Conservation (phyloP, 2,113 vertebrate species). For the Gobiocypris rarus region DNA sequence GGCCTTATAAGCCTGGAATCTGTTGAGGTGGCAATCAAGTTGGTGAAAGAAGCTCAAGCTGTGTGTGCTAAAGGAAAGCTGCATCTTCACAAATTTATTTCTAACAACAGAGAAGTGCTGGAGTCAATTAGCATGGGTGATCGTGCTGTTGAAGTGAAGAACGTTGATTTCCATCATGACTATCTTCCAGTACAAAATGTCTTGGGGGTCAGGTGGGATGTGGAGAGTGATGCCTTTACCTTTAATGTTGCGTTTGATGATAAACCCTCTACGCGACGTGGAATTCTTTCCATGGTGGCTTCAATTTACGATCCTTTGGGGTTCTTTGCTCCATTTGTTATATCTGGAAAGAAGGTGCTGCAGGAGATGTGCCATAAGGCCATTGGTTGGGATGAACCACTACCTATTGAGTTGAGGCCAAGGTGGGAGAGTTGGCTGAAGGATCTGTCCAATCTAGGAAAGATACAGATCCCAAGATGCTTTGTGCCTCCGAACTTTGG, state of each 20-base stretch:
- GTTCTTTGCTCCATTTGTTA: conserved; percentile 36
- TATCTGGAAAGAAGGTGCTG: conserved; percentile 1
- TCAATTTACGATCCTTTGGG: conserved; percentile 43
- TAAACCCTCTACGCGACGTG: conserved; percentile 44
- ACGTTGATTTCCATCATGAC: conserved; percentile 45
- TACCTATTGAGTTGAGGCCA: too few species aligned
- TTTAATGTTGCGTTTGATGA: conserved; percentile 40
- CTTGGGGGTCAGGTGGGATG: conserved; percentile 45
- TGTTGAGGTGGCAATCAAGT: conserved; percentile 20
- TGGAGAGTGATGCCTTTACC: conserved; percentile 34
- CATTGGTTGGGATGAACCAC: too few species aligned
- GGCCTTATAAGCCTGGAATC: conserved; percentile 33
- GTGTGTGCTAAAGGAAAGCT: too few species aligned
- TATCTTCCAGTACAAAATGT: not conserved
- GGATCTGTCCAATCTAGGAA: too few species aligned
- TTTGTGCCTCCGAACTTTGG: too few species aligned
- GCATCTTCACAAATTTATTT: too few species aligned
- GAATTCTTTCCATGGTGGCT: conserved; percentile 45
- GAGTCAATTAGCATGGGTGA: conserved; percentile 33
- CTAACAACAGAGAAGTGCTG: conserved; percentile 7
- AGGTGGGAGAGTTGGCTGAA: too few species aligned
- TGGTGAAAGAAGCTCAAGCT: conserved; percentile 33
- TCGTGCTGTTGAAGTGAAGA: conserved; percentile 19
- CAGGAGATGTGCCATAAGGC: not conserved
- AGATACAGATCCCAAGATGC: too few species aligned